Evolutionary conservation across 2,888 invertebrate species (phyloP).

Genomic region (Caenorhabditis sp.): DNA sequence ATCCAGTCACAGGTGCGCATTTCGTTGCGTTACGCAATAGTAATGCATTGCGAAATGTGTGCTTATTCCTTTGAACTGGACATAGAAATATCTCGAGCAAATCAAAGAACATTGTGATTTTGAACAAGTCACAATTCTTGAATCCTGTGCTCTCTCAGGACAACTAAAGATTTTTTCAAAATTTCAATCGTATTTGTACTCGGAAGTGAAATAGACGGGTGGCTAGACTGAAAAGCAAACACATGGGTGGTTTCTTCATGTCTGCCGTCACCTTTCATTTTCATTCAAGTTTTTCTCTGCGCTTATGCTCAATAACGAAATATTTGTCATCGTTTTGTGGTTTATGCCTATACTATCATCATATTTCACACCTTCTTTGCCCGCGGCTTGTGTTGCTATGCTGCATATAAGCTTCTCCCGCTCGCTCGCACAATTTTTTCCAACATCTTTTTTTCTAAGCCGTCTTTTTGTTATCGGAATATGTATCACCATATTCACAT

Average conservation of each 20-base stretch:
- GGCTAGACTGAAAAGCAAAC: neutral
- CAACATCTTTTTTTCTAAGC: neutral
- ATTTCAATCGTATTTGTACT: neutral
- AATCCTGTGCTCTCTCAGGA: slow-evolving; percentile 8
- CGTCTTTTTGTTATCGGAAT: too few relatives aligned
- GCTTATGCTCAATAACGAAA: neutral
- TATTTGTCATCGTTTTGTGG: slow-evolving; percentile 43
- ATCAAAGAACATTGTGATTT: too few relatives aligned
- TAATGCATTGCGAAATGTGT: slow-evolving; percentile 7
- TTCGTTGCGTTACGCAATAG: neutral
- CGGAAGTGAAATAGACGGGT: too few relatives aligned
- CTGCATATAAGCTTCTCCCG: neutral
- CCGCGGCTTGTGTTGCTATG: slow-evolving; percentile 8
- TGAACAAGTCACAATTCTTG: too few relatives aligned
- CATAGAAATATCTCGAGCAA: too few relatives aligned
- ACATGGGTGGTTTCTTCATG: neutral
- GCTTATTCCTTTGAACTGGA: neutral
- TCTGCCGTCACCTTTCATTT: neutral
- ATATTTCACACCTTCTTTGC: slow-evolving; percentile 39
- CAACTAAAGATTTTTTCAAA: neutral
- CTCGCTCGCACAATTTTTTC: slow-evolving; percentile 1
- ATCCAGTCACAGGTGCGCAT: neutral
- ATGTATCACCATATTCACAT: too few relatives aligned
- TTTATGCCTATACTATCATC: slow-evolving; percentile 24
- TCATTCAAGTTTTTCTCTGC: neutral